Evolutionary conservation across 2,888 invertebrate genomes (phyloP), one percentile per base, ranked within the genome.

Genomic region (Ferdinandea cuprea): DNA sequence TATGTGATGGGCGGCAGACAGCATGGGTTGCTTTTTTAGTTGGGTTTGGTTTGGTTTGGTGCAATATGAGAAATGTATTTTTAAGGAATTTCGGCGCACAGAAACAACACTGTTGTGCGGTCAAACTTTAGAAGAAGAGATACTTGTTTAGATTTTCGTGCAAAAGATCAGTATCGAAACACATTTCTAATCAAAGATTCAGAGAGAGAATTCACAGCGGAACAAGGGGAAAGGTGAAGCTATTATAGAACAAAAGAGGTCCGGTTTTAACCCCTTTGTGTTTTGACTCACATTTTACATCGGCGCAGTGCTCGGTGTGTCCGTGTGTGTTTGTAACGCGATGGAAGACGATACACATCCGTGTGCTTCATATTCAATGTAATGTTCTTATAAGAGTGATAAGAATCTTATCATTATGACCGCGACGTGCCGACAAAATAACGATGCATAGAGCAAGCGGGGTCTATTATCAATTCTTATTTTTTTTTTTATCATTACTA

Each of bases 321-420:
- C 54, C 65, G 59, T 52, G n/a, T n/a, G n/a, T n/a, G n/a, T n/a
- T n/a, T n/a, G n/a, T n/a, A n/a, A n/a, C n/a, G n/a, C n/a, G 28
- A 48, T 32, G 7, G 15, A 28, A 30, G 46, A 56, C 13, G 42
- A 32, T 56, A 30, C 37, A 15, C 28, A 15, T 72, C 42, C 35
- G 25, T 37, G 19, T 72, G 48, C 65, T 46, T 58, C 46, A 42
- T 73, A 28, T 81, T 69, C 65, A 63, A 66, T 69, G 63, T 63
- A 56, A 59, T 71, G 54, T 77, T 72, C 48, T 61, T 65, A 9
- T n/a, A n/a, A n/a, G n/a, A 32, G 44, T 78, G 83, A 83, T 83
- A 83, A 83, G 83, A 73, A 83, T 83, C 83, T 83, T 83, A 83
- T 83, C 83, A 83, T 83, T 83, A 83, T 78, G 78, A 83, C 83